Base-by-base conservation (phyloP, 2,888 invertebrate genomes). In the Agrochola circellaris region DNA sequence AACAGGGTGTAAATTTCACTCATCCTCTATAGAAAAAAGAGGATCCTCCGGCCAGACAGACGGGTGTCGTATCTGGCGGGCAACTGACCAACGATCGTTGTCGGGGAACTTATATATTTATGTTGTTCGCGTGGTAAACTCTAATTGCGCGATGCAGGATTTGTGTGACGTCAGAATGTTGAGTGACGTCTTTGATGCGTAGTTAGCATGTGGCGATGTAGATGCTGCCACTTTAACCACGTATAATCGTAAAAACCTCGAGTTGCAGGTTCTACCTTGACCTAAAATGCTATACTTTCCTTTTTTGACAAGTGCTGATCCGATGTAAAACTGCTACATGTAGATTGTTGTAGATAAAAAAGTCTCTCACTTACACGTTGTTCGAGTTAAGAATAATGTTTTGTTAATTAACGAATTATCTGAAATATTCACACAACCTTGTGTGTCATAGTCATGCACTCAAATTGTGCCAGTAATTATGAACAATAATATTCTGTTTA, bases 371-470 rank as follows among this genome's bases (percentile, higher is more conserved):
- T 30, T 68, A 56, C 4, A 38, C 17, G 13, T n/a, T 30, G 6
- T 38, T 34, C 0, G 11, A n/a, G 34, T 26, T 45, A 20, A 54
- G 3, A 34, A 45, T 13, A 13, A 64, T 48, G 77, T 60, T 54
- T 54, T 34, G 73, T 60, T 61, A 73, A 80, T 68, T 60, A 72
- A 75, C 65, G 23, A 61, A 73, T 64, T 54, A 71, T 54, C 78
- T 34, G 9, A 72, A 69, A 74, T 62, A 54, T 87, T 88, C 88
- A 77, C 88, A 86, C 64, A 88, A 56, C 88, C 81, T 83, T 79
- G 86, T 54, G 34, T 51, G 42, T 73, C 70, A 83, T 73, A 83
- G 74, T 71, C 83, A 54, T 30, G 51, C 45, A 54, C 42, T 26
- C 34, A 81, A 69, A 64, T 73, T 62, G 66, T 61, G 66, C 2